These are phyloP conservation scores for Pseudachorutes palmiensis DNA, from an alignment of 1,140 invertebrate species.

Conservation along the genomic window DNA sequence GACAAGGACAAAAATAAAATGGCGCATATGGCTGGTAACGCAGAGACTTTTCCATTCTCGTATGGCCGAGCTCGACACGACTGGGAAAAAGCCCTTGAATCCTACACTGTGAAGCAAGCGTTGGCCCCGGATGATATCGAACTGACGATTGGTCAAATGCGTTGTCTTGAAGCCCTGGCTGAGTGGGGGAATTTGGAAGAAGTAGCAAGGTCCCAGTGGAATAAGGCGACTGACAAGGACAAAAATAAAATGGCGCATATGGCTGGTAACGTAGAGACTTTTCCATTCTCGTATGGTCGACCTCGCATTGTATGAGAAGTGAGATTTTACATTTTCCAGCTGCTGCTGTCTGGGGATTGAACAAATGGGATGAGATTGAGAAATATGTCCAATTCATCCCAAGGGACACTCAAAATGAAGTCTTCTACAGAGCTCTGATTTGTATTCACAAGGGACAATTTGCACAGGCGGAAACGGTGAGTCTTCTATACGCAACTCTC, in stretches of 20 bases:
- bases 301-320: no score
- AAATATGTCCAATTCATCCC: slow-evolving; percentile 76
- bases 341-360: slow-evolving; percentile 88
- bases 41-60: no score
- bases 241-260: slow-evolving; percentile 78
- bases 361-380: slow-evolving; percentile 87
- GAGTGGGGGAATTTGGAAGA: slow-evolving; percentile 83
- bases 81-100: slow-evolving; percentile 88
- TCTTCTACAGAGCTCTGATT: slow-evolving; percentile 91
- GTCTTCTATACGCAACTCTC: slow-evolving; percentile 36
- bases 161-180: slow-evolving; percentile 91
- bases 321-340: slow-evolving; percentile 10
- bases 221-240: slow-evolving; percentile 56
- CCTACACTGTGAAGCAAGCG: slow-evolving; percentile 61
- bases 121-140: slow-evolving; percentile 59
- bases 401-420: slow-evolving; percentile 81
- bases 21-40: slow-evolving; percentile 67
- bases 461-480: slow-evolving; percentile 49
- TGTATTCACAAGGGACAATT: slow-evolving; percentile 83
- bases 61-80: no score
- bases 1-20: slow-evolving; percentile 70
- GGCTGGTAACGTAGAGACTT: no score
- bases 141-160: slow-evolving; percentile 83
- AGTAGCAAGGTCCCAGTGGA: slow-evolving; percentile 68
- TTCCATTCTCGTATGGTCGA: no score